Evolutionary conservation across 2,888 invertebrate genomes (phyloP).

Genomic region (Phania funesta): DNA sequence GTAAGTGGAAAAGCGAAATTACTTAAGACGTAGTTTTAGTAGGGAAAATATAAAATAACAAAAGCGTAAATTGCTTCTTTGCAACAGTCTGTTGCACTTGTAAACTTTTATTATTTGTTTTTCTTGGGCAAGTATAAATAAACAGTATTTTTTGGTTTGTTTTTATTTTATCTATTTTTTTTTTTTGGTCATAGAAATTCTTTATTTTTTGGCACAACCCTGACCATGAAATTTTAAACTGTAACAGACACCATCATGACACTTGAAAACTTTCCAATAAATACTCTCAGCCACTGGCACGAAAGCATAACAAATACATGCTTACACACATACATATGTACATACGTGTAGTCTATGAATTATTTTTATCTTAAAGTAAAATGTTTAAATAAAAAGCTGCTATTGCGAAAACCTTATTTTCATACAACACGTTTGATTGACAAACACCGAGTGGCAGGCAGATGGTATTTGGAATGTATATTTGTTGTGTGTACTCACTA

Average conservation of each 20-base stretch:
- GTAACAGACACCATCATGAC: constrained; percentile 58
- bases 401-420: not conserved
- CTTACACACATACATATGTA: too few species aligned
- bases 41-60: not conserved
- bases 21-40: constrained; percentile 16
- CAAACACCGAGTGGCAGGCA: too few species aligned
- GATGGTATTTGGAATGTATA: too few species aligned
- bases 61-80: constrained; percentile 59
- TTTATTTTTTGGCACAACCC: constrained; percentile 56
- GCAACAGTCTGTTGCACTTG: constrained; percentile 68
- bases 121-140: not conserved
- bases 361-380: constrained; percentile 5
- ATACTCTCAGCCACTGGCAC: not conserved
- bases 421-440: too few species aligned
- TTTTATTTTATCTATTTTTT: not conserved
- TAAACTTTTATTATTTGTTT: constrained; percentile 49
- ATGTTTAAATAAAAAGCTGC: not conserved
- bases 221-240: constrained; percentile 66
- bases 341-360: too few species aligned
- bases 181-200: not conserved
- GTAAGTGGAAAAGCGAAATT: constrained; percentile 42
- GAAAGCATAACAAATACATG: too few species aligned
- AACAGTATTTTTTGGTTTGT: not conserved
- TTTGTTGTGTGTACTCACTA: too few species aligned
- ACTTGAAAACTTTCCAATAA: constrained; percentile 57